phyloP scores from a whole-genome alignment of 2,797 vertebrate genomes.

The Thamnophis elegans region DNA sequence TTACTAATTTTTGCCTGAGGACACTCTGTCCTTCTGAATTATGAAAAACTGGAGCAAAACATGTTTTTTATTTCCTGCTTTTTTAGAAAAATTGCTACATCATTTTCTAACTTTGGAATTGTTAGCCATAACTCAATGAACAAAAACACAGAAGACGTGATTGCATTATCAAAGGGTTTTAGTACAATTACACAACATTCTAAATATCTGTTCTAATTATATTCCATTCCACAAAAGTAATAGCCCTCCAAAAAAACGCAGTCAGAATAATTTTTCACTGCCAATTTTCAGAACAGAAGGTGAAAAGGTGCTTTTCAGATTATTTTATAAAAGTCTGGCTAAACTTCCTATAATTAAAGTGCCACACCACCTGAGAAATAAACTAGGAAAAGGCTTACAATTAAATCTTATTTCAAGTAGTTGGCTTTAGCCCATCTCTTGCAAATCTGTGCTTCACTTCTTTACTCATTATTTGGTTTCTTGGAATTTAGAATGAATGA shows the following conservation, averaged over 20 bases:
- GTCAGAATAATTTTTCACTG: slow-evolving; percentile 72
- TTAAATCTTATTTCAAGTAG: slow-evolving; percentile 70
- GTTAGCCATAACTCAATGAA: slow-evolving; percentile 69
- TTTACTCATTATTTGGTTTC: slow-evolving; percentile 54
- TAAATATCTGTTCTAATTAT: slow-evolving; percentile 77
- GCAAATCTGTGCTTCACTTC: slow-evolving; percentile 57
- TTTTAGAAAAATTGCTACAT: slow-evolving; percentile 49
- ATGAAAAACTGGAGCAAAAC: slow-evolving; percentile 50
- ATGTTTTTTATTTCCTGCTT: slow-evolving; percentile 26
- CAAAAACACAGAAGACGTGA: slow-evolving; percentile 69
- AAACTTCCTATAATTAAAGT: slow-evolving; percentile 66
- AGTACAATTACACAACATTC: slow-evolving; percentile 71
- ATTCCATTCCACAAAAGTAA: slow-evolving; percentile 77
- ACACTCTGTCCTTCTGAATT: slow-evolving; percentile 35
- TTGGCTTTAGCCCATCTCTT: slow-evolving; percentile 61
- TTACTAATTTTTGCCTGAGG: neutral
- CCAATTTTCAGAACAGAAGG: slow-evolving; percentile 73
- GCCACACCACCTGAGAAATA: slow-evolving; percentile 63
- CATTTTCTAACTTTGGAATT: slow-evolving; percentile 63
- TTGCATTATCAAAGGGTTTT: slow-evolving; percentile 69
- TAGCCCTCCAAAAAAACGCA: slow-evolving; percentile 71
- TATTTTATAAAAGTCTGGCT: slow-evolving; percentile 68
- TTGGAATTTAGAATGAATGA: slow-evolving; percentile 60
- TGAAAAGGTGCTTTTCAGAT: slow-evolving; percentile 72
- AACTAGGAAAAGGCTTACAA: slow-evolving; percentile 62